phyloP scores from a whole-genome alignment of 2,797 vertebrate genomes.

The Anas acuta region DNA sequence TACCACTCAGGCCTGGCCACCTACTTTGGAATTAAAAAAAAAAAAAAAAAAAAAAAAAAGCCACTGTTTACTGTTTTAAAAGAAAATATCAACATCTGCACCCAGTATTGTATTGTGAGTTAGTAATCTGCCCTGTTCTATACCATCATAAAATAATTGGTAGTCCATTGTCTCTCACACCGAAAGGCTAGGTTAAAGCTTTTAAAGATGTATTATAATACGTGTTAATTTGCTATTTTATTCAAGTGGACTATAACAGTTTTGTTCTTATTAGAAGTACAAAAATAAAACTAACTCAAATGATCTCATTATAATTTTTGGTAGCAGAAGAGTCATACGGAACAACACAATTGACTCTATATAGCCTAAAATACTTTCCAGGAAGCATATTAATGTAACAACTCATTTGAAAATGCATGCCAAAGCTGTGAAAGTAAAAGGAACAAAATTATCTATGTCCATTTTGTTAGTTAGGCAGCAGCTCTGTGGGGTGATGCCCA shows the following conservation, averaged over 20 bases:
- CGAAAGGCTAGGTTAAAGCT: neutral
- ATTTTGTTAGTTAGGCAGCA: neutral
- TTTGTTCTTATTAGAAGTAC: constrained; percentile 8
- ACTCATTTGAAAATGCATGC: neutral
- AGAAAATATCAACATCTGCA: neutral
- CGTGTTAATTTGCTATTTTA: constrained; percentile 17
- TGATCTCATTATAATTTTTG: neutral
- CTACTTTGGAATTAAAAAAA: neutral
- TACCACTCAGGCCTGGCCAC: neutral
- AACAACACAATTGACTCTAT: neutral
- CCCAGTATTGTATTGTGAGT: neutral
- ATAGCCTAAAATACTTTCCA: neutral
- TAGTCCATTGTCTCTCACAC: neutral
- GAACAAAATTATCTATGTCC: neutral
- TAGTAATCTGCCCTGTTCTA: neutral
- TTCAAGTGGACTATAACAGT: neutral
- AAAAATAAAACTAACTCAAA: constrained; percentile 49
- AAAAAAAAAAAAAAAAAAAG: neutral
- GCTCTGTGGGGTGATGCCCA: neutral
- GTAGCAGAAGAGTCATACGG: neutral
- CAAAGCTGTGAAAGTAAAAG: neutral
- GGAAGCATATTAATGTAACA: neutral
- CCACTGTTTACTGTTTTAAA: constrained; percentile 9
- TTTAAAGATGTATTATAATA: neutral
- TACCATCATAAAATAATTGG: neutral